Evolutionary conservation across 2,797 vertebrate species (phyloP), one percentile per base, ranked within the genome.

Genomic region (Siniperca undulata): DNA sequence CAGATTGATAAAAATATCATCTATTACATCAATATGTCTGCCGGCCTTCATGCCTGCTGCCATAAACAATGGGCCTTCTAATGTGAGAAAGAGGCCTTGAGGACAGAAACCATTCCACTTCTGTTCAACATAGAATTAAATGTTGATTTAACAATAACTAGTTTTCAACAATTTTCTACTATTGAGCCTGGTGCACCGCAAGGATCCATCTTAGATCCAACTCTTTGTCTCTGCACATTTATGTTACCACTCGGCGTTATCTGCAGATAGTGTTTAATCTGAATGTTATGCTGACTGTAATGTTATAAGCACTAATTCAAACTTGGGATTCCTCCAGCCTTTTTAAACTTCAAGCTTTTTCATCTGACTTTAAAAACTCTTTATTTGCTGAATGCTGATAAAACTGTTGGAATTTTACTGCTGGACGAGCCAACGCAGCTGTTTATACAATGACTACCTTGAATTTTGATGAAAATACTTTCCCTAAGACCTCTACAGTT

Each of bases 41-140:
- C 40, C 22, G 69, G 73, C 77, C 62, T 75, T 70, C 40, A 36
- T 52, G 78, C 17, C 56, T 50, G 71, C 71, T 40, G 82, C 53
- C 67, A 55, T 34, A 42, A 48, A 91, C 82, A 83, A 86, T 50
- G 12, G 56, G 27, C 34, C 82, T 56, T 68, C 66, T 58, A 14
- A 58, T 42, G 78, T 46, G 42, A 74, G 67, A 84, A 74, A 62
- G 70, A 75, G 44, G 44, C 75, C 70, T 78, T 52, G 52, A 81
- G 78, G 74, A 66, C 70, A 60, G 27, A 46, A 77, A 76, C 19
- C n/a, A 27, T 55, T 59, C 55, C n/a, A 74, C 69, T 82, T 84
- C 70, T 68, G 22, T 69, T 74, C 52, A 40, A 55, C 52, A 53
- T 27, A 83, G 56, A 64, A 65, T 24, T 71, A 40, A 42, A 40